Percentiles rank a stretch among this genome's conserved stretches.
Conservation (phyloP, 2,113 vertebrate species). For the Bathybates hornii region DNA sequence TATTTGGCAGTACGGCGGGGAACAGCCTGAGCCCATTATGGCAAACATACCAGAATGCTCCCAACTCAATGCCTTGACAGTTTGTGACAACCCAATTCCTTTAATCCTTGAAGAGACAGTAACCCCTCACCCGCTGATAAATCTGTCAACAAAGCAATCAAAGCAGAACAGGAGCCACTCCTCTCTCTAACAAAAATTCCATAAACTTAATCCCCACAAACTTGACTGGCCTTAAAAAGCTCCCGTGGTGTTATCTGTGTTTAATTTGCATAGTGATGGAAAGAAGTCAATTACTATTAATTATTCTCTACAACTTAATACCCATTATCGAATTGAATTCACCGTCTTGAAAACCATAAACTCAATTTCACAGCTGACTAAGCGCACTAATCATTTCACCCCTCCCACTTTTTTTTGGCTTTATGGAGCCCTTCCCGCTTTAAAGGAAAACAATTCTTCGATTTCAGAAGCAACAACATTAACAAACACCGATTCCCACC, state of each 20-base stretch:
- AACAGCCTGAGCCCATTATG: conserved; percentile 44
- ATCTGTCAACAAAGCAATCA: conserved; percentile 69
- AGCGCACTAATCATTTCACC: conserved; percentile 65
- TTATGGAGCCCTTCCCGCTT: background rate
- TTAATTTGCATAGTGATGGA: conserved; percentile 74
- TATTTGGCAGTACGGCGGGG: conserved; percentile 7
- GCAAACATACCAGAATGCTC: conserved; percentile 45
- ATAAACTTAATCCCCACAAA: conserved; percentile 64
- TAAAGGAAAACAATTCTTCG: conserved; percentile 21
- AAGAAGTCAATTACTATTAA: conserved; percentile 73
- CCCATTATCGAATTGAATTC: conserved; percentile 74
- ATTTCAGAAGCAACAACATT: conserved; percentile 28
- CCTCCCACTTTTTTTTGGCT: background rate
- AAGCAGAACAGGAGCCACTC: conserved; percentile 46
- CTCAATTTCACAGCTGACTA: conserved; percentile 74
- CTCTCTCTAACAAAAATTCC: conserved; percentile 34
- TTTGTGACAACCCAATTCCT: conserved; percentile 65
- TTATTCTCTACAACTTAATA: conserved; percentile 74
- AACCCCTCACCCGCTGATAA: conserved; percentile 55
- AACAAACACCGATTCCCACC: background rate
- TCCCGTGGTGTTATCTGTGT: conserved; percentile 60
- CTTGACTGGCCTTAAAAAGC: conserved; percentile 64
- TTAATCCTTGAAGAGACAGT: conserved; percentile 59
- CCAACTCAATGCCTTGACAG: conserved; percentile 45
- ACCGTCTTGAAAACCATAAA: conserved; percentile 73